These are phyloP conservation scores for Manis crassicaudata DNA, from an alignment of 2,797 vertebrate species.

Conservation along the genomic window DNA sequence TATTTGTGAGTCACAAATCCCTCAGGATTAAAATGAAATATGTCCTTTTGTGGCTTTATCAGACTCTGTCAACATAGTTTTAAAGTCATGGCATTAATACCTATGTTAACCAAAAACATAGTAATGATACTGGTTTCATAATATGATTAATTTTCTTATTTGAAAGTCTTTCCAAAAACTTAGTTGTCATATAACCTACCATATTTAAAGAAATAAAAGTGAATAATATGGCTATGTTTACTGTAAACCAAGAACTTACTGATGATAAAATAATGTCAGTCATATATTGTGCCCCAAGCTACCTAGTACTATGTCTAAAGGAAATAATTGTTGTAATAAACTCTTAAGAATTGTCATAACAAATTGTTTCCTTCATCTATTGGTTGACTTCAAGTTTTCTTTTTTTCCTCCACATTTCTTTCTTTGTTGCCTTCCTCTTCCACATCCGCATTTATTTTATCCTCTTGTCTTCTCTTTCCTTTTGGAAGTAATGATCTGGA, in stretches of 20 bases:
- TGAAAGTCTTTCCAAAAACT: not conserved
- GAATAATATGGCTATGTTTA: not conserved
- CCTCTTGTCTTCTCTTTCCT: not conserved
- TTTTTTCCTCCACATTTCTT: not conserved
- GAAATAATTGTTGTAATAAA: not conserved
- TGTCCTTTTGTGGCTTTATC: not conserved
- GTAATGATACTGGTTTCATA: not conserved
- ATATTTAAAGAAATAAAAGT: conserved; percentile 34
- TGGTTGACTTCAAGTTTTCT: not conserved
- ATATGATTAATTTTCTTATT: conserved; percentile 28
- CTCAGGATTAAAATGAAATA: conserved; percentile 50
- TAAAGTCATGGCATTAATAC: conserved; percentile 26
- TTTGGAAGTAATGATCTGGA: not conserved
- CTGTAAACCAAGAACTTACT: not conserved
- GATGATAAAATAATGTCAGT: conserved; percentile 32
- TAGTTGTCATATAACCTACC: not conserved
- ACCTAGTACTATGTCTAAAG: not conserved
- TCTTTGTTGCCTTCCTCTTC: not conserved
- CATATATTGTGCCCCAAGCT: not conserved
- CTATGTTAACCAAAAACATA: not conserved
- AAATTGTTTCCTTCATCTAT: not conserved
- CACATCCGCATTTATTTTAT: not conserved
- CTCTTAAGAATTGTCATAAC: not conserved
- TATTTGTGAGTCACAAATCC: conserved; percentile 29
- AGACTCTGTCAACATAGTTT: conserved; percentile 18